A percentile compares a stretch with the other conserved stretches of the same genome.
phyloP scores from a whole-genome alignment of 2,888 invertebrate genomes.

The Drosophila recens region DNA sequence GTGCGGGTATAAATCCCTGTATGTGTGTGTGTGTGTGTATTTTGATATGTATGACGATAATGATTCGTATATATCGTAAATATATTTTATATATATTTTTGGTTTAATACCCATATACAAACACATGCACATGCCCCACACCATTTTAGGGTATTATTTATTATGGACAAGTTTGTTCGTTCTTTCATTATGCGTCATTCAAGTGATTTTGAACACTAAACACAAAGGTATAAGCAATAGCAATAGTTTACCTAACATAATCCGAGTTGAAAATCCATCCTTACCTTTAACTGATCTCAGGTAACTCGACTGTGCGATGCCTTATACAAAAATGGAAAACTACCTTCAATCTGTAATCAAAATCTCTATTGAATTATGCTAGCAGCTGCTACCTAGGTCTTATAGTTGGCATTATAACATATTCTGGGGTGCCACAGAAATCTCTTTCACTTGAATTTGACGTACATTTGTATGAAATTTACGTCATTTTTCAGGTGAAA shows the following conservation, averaged over 20 bases:
- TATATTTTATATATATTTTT: slow-evolving; percentile 25
- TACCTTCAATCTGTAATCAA: slow-evolving; percentile 7
- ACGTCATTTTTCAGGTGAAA: too few species aligned
- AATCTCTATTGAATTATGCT: background rate
- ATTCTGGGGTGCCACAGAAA: too few species aligned
- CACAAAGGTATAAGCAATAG: background rate
- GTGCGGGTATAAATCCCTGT: slow-evolving; percentile 28
- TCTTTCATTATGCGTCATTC: slow-evolving; percentile 9
- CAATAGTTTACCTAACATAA: background rate
- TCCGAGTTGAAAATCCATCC: slow-evolving; percentile 1
- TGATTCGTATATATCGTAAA: slow-evolving; percentile 34
- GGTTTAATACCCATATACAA: slow-evolving; percentile 6
- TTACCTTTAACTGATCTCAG: slow-evolving; percentile 15
- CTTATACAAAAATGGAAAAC: slow-evolving; percentile 7
- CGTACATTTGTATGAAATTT: too few species aligned
- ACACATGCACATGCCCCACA: slow-evolving; percentile 11
- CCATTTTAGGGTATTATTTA: slow-evolving; percentile 41
- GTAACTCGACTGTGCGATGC: slow-evolving; percentile 14
- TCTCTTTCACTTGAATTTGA: too few species aligned
- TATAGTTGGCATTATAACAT: slow-evolving; percentile 9
- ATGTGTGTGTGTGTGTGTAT: slow-evolving; percentile 26
- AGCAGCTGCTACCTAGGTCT: slow-evolving; percentile 7
- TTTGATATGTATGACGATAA: slow-evolving; percentile 27
- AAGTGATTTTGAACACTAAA: slow-evolving; percentile 3
- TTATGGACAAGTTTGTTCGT: background rate